Conservation (phyloP, 35 echinoderm and acorn worm species). For the Diadema setosum region DNA sequence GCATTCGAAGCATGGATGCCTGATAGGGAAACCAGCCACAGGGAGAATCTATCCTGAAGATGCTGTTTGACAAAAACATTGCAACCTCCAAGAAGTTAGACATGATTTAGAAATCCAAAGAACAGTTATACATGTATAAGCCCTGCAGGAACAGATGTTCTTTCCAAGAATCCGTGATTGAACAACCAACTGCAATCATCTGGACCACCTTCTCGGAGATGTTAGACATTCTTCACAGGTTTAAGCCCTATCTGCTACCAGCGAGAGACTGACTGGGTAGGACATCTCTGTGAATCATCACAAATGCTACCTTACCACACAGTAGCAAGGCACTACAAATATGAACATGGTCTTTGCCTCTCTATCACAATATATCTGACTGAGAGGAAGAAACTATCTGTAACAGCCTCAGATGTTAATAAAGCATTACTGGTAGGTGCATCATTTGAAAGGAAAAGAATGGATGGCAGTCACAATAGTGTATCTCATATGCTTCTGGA, state of each 20-base stretch:
- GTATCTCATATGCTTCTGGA: conserved; percentile 27
- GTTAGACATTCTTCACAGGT: conserved; percentile 1
- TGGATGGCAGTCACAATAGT: background rate
- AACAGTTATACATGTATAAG: background rate
- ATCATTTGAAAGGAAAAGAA: background rate
- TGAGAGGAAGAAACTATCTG: conserved; percentile 10
- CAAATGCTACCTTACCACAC: conserved; percentile 7
- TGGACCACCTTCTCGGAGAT: background rate
- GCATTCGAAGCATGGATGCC: conserved; percentile 8
- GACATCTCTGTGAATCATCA: too few relatives aligned
- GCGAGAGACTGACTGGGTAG: background rate
- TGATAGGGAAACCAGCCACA: background rate
- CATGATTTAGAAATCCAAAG: background rate
- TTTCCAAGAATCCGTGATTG: conserved; percentile 1
- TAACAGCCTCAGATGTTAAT: background rate
- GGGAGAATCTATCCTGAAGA: background rate
- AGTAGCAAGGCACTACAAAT: conserved; percentile 15
- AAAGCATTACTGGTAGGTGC: background rate
- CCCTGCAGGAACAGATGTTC: background rate
- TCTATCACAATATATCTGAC: background rate
- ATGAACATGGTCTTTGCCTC: conserved; percentile 5
- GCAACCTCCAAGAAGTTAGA: background rate
- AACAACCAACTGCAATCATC: conserved; percentile 16
- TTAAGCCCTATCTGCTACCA: background rate
- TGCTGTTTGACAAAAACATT: background rate